Evolutionary conservation across 2,888 invertebrate species (phyloP).

Genomic region (Eumacrocentrus americanus): DNA sequence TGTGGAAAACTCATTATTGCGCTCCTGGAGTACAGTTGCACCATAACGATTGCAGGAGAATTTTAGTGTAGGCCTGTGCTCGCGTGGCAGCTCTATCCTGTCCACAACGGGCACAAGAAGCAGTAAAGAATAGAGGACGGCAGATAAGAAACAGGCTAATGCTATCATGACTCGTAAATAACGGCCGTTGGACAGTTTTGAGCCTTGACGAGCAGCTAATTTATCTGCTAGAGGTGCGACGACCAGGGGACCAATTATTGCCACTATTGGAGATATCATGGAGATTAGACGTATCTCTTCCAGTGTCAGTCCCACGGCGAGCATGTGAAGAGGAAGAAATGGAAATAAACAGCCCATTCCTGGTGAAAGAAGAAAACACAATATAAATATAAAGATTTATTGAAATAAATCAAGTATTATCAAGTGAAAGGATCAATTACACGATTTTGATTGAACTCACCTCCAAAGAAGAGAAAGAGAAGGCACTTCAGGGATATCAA

Average conservation of each 20-base stretch:
- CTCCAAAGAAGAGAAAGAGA: slow-evolving; percentile 81
- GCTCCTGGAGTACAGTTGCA: slow-evolving; percentile 74
- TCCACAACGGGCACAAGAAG: slow-evolving; percentile 72
- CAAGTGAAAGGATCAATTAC: no score
- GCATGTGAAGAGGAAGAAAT: slow-evolving; percentile 81
- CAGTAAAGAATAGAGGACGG: slow-evolving; percentile 72
- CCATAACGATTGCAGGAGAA: slow-evolving; percentile 76
- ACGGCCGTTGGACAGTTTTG: slow-evolving; percentile 67
- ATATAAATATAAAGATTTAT: not conserved
- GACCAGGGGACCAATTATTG: slow-evolving; percentile 78
- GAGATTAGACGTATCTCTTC: slow-evolving; percentile 80
- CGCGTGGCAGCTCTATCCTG: slow-evolving; percentile 64
- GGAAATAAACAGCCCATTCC: slow-evolving; percentile 84
- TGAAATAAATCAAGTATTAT: not conserved
- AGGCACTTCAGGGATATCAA: slow-evolving; percentile 80
- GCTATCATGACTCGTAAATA: slow-evolving; percentile 74
- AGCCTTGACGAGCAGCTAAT: slow-evolving; percentile 64
- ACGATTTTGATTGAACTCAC: no score
- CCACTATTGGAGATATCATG: slow-evolving; percentile 78
- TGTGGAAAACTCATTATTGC: slow-evolving; percentile 33
- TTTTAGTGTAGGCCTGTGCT: slow-evolving; percentile 70
- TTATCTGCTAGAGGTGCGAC: slow-evolving; percentile 81
- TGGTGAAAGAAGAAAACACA: no score
- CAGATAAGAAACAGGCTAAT: slow-evolving; percentile 70
- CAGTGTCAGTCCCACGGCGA: slow-evolving; percentile 73